Evolutionary conservation across 2,797 vertebrate species (phyloP).

Genomic region (Crax fasciolata): DNA sequence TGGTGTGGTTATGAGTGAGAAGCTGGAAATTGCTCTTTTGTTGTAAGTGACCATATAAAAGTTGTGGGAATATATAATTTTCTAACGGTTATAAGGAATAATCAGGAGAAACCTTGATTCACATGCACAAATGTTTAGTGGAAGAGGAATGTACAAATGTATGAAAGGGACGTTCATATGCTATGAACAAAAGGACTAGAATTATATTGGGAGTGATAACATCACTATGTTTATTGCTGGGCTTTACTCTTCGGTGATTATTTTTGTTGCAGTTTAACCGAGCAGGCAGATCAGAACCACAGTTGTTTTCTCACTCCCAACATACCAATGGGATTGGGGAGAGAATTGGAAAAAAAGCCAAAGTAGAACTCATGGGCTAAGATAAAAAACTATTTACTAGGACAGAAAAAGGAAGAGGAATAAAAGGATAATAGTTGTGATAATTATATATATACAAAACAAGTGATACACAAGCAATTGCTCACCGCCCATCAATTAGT

Average conservation of each 20-base stretch:
- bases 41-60: conserved; percentile 57
- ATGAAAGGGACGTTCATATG: background rate
- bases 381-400: too few relatives aligned
- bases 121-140: conserved; percentile 3
- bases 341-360: too few relatives aligned
- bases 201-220: background rate
- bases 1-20: conserved; percentile 53
- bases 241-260: background rate
- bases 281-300: too few relatives aligned
- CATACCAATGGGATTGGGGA: too few relatives aligned
- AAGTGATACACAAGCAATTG: too few relatives aligned
- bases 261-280: background rate
- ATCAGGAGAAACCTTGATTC: background rate
- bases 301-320: too few relatives aligned
- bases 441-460: too few relatives aligned
- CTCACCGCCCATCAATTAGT: too few relatives aligned
- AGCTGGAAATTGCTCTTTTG: conserved; percentile 57
- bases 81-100: conserved; percentile 57
- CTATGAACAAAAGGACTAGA: background rate
- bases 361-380: too few relatives aligned
- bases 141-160: background rate
- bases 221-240: background rate
- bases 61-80: conserved; percentile 54
- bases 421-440: too few relatives aligned
- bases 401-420: too few relatives aligned